phyloP scores from a whole-genome alignment of 37 sponge, comb jelly and placozoan species.

The Dysidea cf. avara region DNA sequence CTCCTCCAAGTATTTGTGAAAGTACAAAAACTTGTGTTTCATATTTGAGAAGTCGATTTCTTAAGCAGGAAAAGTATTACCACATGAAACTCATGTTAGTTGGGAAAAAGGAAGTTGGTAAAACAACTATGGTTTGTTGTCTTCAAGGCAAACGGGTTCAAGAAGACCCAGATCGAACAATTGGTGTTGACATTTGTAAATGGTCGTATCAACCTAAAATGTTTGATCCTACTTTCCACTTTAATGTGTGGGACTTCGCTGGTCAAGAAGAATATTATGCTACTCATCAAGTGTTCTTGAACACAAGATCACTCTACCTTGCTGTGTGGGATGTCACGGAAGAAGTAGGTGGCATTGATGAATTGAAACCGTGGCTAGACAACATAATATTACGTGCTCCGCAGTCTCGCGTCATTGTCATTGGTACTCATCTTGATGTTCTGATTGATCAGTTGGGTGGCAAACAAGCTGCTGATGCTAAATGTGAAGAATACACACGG shows the following conservation, averaged over 20 bases:
- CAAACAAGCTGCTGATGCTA: conserved; percentile 12
- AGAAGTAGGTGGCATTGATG: conserved; percentile 71
- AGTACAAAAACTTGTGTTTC: conserved; percentile 62
- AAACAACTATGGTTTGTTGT: conserved; percentile 86
- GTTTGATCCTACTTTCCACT: conserved; percentile 50
- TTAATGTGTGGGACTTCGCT: conserved; percentile 96
- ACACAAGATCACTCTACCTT: conserved; percentile 86
- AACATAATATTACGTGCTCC: conserved; percentile 87
- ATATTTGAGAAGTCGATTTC: conserved; percentile 82
- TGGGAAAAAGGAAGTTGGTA: conserved; percentile 78
- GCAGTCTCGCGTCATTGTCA: conserved; percentile 74
- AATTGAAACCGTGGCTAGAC: conserved; percentile 88
- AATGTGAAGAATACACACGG: not conserved
- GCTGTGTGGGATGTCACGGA: conserved; percentile 78
- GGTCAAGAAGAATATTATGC: conserved; percentile 97
- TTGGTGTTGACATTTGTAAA: conserved; percentile 90
- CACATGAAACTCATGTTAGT: conserved; percentile 96
- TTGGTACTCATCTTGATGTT: conserved; percentile 86
- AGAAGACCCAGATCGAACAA: conserved; percentile 89
- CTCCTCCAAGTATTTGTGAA: conserved; percentile 59
- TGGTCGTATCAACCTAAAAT: conserved; percentile 59
- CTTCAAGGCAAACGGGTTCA: conserved; percentile 68
- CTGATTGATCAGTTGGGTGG: conserved; percentile 25
- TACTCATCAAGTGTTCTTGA: conserved; percentile 94
- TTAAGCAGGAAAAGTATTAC: conserved; percentile 68